Evolutionary conservation across 2,113 vertebrate species (phyloP).

Genomic region (Scolopax mira): DNA sequence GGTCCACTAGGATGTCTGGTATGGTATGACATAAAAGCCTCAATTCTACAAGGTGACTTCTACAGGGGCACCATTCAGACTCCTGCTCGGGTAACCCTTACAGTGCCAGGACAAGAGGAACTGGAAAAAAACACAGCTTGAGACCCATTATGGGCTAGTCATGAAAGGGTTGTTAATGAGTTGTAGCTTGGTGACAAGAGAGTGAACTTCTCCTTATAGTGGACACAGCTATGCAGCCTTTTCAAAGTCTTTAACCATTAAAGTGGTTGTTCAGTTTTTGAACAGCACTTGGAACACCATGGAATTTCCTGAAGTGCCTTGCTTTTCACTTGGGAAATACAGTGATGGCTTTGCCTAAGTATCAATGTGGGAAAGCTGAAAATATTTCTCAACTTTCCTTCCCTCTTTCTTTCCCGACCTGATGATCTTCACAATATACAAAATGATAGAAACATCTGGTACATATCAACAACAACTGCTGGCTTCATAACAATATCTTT

Average conservation of each 20-base stretch:
- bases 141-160: neutral
- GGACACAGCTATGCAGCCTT: neutral
- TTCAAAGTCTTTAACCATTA: neutral
- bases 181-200: neutral
- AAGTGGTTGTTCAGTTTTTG: neutral
- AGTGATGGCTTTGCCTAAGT: neutral
- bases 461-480: neutral
- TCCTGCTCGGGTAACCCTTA: neutral
- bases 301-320: neutral
- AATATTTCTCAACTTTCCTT: neutral
- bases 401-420: neutral
- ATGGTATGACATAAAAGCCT: neutral
- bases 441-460: neutral
- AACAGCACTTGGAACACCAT: neutral
- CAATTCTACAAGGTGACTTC: neutral
- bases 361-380: neutral
- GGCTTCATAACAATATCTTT: neutral
- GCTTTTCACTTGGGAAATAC: neutral
- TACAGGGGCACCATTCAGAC: neutral
- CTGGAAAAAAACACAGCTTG: neutral
- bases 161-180: neutral
- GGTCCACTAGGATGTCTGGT: neutral
- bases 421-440: neutral
- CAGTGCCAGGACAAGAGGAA: neutral
- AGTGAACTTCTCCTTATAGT: neutral